These are phyloP conservation scores for Heterodera carotae DNA, from an alignment of 1,140 invertebrate species.

Conservation along the genomic window DNA sequence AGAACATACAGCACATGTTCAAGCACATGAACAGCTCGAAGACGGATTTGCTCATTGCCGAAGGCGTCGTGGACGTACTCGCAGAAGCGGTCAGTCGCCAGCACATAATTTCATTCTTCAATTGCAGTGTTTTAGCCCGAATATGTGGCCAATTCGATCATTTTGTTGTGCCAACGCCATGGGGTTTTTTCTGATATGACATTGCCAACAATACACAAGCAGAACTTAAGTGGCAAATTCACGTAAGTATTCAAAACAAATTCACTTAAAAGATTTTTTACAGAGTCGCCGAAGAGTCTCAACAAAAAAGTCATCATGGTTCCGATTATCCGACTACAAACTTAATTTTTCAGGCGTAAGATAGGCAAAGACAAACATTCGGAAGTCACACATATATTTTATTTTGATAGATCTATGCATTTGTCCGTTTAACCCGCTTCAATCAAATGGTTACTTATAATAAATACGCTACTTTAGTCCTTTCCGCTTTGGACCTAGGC, in stretches of 20 bases:
- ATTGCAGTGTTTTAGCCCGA: slow-evolving; percentile 53
- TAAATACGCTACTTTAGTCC: too few species aligned
- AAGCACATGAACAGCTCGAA: slow-evolving; percentile 77
- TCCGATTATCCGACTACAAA: not conserved
- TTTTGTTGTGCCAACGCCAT: slow-evolving; percentile 64
- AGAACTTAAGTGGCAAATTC: not conserved
- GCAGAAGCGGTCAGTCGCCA: slow-evolving; percentile 74
- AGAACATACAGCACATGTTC: slow-evolving; percentile 69
- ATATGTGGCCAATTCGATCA: slow-evolving; percentile 62
- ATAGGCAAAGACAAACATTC: too few species aligned
- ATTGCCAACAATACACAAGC: slow-evolving; percentile 40
- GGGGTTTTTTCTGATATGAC: slow-evolving; percentile 61
- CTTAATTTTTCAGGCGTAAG: not conserved
- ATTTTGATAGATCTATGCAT: too few species aligned
- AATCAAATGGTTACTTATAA: too few species aligned
- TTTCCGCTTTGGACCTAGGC: too few species aligned
- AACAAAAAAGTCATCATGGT: not conserved
- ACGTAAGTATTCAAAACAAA: not conserved
- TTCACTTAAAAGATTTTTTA: not conserved
- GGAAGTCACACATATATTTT: too few species aligned
- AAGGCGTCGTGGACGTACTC: slow-evolving; percentile 72
- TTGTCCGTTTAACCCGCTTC: too few species aligned
- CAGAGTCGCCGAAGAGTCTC: not conserved
- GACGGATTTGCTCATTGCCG: slow-evolving; percentile 79
- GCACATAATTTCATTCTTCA: not conserved